phyloP scores from a whole-genome alignment of 1,140 invertebrate genomes.

The Lepidostoma basale region DNA sequence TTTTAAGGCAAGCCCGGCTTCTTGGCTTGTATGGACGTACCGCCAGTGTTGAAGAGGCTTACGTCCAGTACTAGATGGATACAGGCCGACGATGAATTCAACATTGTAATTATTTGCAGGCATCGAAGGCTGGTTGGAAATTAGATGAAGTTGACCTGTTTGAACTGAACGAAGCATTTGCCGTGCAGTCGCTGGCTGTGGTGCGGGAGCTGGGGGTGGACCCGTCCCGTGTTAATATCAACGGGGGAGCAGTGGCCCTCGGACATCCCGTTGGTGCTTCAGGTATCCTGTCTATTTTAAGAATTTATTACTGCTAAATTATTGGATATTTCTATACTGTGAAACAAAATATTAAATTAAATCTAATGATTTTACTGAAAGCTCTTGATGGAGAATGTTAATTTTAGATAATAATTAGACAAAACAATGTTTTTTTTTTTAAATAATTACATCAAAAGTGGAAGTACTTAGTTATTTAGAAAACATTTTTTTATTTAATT shows the following conservation, averaged over 20 bases:
- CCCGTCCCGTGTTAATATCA: constrained; percentile 76
- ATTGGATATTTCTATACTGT: neutral
- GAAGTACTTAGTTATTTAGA: too few species aligned
- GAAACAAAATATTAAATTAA: too few species aligned
- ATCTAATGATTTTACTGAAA: neutral
- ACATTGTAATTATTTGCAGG: constrained; percentile 54
- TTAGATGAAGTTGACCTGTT: constrained; percentile 85
- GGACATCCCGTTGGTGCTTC: constrained; percentile 91
- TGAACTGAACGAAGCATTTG: constrained; percentile 90
- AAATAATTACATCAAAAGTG: too few species aligned
- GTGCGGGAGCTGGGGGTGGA: constrained; percentile 71
- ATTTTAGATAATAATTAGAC: neutral
- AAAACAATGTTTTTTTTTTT: too few species aligned
- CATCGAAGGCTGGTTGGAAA: constrained; percentile 78
- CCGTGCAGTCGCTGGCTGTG: constrained; percentile 74
- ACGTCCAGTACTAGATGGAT: too few species aligned
- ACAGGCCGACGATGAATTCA: too few species aligned
- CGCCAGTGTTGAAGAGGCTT: too few species aligned
- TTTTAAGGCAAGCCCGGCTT: too few species aligned
- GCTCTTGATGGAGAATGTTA: neutral
- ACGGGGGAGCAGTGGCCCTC: constrained; percentile 87
- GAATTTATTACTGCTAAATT: too few species aligned
- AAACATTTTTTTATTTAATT: too few species aligned
- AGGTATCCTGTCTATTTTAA: constrained; percentile 52
- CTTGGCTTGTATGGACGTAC: too few species aligned